Evolutionary conservation across 2,113 vertebrate genomes (phyloP).

Genomic region (Cacatua alba): DNA sequence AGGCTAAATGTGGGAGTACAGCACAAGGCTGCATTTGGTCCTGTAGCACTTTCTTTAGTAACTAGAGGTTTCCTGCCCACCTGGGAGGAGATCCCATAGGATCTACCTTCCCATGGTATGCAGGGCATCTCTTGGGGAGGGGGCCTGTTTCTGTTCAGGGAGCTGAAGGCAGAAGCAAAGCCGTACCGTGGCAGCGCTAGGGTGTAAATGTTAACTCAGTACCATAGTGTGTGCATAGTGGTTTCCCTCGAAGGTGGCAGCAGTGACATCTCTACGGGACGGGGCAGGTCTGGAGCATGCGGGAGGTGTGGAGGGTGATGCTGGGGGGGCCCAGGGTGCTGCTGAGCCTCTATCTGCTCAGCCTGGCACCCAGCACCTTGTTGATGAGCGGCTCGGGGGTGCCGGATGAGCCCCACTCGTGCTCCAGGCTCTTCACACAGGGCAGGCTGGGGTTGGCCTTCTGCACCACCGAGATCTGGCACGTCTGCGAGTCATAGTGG

Average conservation of each 20-base stretch:
- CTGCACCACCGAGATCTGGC: constrained; percentile 88
- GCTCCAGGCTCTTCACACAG: constrained; percentile 75
- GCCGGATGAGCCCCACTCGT: constrained; percentile 73
- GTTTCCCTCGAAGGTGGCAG: constrained; percentile 71
- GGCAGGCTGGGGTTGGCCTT: constrained; percentile 83
- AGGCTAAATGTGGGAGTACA: neutral
- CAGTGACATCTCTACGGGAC: neutral
- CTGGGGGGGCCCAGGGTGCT: rapidly evolving
- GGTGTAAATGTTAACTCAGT: constrained; percentile 29
- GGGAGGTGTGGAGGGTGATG: neutral
- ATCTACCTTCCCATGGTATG: rapidly evolving
- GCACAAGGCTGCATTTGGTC: neutral
- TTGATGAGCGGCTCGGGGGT: constrained; percentile 47
- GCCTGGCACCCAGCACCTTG: neutral
- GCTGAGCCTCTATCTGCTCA: neutral
- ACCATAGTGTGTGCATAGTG: constrained; percentile 68
- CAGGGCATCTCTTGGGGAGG: neutral
- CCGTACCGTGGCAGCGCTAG: neutral
- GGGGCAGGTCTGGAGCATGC: constrained; percentile 26
- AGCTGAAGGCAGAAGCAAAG: constrained; percentile 19
- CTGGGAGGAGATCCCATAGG: neutral
- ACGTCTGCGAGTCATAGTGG: constrained; percentile 83
- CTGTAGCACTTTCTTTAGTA: neutral
- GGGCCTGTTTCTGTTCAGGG: neutral
- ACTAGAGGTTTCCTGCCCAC: neutral